Evolutionary conservation across 2,113 vertebrate species (phyloP).

Genomic region (Tragelaphus scriptus): DNA sequence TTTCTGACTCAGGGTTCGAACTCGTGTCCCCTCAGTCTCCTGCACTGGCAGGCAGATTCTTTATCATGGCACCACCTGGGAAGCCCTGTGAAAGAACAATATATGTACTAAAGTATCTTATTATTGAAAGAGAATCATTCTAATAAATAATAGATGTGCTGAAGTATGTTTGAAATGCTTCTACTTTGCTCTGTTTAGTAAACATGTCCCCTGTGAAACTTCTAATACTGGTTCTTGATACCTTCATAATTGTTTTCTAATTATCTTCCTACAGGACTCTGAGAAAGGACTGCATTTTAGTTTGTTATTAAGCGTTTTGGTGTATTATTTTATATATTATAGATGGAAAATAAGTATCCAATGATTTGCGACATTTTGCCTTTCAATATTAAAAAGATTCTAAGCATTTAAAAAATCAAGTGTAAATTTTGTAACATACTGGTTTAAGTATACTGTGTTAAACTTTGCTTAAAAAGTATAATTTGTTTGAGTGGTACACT

Average conservation of each 20-base stretch:
- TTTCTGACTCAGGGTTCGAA: background rate
- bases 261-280: background rate
- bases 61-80: background rate
- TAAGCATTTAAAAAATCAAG: background rate
- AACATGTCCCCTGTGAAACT: background rate
- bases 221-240: background rate
- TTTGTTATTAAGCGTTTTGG: background rate
- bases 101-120: background rate
- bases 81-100: background rate
- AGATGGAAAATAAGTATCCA: background rate
- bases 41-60: background rate
- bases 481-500: background rate
- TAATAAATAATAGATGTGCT: background rate
- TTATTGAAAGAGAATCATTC: background rate
- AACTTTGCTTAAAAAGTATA: background rate
- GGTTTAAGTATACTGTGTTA: background rate
- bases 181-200: background rate
- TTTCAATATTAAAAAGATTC: background rate
- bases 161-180: background rate
- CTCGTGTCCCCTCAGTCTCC: background rate
- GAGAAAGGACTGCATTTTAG: background rate
- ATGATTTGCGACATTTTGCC: background rate
- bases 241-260: background rate
- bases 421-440: background rate
- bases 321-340: background rate